Percentiles rank a stretch among this genome's conserved stretches.
Evolutionary conservation across 2,797 vertebrate species (phyloP).

Genomic region (Tenualosa ilisha): DNA sequence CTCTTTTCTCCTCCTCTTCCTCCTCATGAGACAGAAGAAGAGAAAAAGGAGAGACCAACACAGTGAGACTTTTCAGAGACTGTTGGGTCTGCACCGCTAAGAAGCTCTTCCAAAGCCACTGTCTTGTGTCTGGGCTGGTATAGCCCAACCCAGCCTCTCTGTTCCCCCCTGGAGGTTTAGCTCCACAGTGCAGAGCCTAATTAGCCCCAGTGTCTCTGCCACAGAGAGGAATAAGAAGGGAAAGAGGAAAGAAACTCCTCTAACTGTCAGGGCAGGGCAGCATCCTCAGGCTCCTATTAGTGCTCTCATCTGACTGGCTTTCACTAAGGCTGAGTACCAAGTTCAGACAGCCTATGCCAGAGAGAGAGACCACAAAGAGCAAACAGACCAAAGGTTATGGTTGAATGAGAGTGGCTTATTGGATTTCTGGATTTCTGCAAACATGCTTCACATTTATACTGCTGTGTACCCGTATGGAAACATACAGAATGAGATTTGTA

Average conservation of each 20-base stretch:
- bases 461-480: neutral
- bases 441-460: neutral
- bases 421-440: neutral
- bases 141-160: neutral
- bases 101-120: neutral
- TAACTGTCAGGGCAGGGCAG: neutral
- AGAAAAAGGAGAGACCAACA: neutral
- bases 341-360: neutral
- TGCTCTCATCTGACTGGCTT: neutral
- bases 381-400: slow-evolving; percentile 5
- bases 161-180: neutral
- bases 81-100: neutral
- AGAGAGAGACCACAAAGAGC: neutral
- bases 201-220: neutral
- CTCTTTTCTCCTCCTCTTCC: neutral
- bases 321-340: neutral
- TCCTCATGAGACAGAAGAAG: neutral
- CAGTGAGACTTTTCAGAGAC: neutral
- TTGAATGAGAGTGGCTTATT: neutral
- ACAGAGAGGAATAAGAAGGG: no score
- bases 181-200: neutral
- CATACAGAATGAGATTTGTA: no score
- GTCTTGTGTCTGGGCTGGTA: neutral
- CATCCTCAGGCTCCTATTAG: neutral
- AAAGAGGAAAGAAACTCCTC: neutral